phyloP scores from a whole-genome alignment of 2,888 invertebrate species.

The Sisyra terminalis region DNA sequence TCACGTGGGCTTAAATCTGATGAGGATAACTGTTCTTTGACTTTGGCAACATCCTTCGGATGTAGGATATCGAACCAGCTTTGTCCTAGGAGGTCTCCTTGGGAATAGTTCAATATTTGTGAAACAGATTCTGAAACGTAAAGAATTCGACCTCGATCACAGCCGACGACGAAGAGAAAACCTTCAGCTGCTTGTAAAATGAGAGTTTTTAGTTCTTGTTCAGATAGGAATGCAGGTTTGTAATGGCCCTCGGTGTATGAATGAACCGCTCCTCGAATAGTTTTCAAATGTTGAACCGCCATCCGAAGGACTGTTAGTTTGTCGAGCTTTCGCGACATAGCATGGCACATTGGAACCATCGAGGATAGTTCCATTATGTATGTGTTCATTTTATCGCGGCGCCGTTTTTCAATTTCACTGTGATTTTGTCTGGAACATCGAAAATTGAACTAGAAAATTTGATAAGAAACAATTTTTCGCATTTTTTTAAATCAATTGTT shows the following conservation, averaged over 20 bases:
- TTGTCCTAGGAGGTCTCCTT: constrained; percentile 78
- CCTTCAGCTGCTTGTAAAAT: constrained; percentile 79
- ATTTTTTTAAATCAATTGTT: too few relatives aligned
- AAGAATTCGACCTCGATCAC: constrained; percentile 77
- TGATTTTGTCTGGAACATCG: constrained; percentile 68
- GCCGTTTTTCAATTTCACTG: constrained; percentile 88
- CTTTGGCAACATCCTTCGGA: constrained; percentile 86
- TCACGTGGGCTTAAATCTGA: constrained; percentile 79
- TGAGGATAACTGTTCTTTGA: constrained; percentile 86
- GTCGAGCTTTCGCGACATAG: constrained; percentile 84
- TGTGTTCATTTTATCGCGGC: constrained; percentile 92
- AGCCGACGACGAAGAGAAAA: constrained; percentile 83
- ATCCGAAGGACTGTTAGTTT: constrained; percentile 80
- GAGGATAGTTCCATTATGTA: constrained; percentile 80
- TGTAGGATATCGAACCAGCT: constrained; percentile 90
- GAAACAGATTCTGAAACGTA: constrained; percentile 83
- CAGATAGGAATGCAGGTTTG: constrained; percentile 68
- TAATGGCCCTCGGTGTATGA: constrained; percentile 60
- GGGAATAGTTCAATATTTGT: constrained; percentile 63
- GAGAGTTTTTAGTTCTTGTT: constrained; percentile 72
- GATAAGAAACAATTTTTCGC: too few relatives aligned
- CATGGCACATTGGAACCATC: constrained; percentile 88
- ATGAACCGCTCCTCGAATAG: constrained; percentile 53
- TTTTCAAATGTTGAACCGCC: constrained; percentile 86
- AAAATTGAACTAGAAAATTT: constrained; percentile 2